Evolutionary conservation across 2,888 invertebrate genomes (phyloP), one percentile per base, ranked within the genome.

Genomic region (Poecilus cupreus): DNA sequence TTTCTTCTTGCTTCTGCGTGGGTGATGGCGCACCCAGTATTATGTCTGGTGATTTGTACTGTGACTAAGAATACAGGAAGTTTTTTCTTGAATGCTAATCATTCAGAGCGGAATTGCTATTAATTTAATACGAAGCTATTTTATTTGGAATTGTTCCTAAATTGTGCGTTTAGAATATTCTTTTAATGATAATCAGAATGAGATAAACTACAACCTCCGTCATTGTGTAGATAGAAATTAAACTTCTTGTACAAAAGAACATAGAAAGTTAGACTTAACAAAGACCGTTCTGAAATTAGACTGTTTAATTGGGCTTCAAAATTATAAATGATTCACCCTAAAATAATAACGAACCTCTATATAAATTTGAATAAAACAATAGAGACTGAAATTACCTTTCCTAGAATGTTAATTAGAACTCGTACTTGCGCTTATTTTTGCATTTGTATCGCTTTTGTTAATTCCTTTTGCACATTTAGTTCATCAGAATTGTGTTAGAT

Each of bases 21-120:
- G 75, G 75, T 51, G 75, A 22, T 68, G 75, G 32, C 75, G 32
- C 75, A 75, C 75, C 75, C 26, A 26, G 37, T 68, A 68, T 68
- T 39, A 37, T 60, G 24, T 60, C 26, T 72, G 20, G 72, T 46
- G 46, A 72, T 72, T 72, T 72, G 72, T 72, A 26, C 18, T 11
- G 60, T 60, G 32, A 60, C 60, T 60, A 72, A 49, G 46, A 43
- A 70, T 32, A 16, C 46, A 72, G 24, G 72, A 70, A 70, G 70
- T 70, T 72, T 72, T 43, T 72, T 43, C 43, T 20, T 43, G 24
- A 72, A 72, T 24, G 64, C 51, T 18, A 68, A 32, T 68, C 32
- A 16, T 16, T 68, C 2, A 13, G 13, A 51, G 51, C 11, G 51
- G 51, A 51, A 46, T 60, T 26, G 32, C 13, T 68, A 68, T 32